Evolutionary conservation across 2,113 vertebrate genomes (phyloP).

Genomic region (Riparia riparia): DNA sequence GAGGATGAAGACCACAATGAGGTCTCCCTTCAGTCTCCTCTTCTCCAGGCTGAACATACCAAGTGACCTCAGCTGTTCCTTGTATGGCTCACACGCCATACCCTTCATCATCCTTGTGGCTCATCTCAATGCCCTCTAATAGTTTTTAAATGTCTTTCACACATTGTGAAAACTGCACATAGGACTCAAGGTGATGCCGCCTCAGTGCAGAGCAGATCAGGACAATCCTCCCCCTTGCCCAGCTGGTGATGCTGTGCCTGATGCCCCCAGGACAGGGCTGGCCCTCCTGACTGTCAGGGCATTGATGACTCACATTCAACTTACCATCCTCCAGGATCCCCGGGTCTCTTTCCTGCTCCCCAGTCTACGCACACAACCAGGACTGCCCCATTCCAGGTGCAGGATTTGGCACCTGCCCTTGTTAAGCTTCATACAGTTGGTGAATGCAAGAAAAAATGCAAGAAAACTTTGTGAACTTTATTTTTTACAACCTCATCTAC

Average conservation of each 20-base stretch:
- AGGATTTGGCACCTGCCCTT: background rate
- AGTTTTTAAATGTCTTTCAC: background rate
- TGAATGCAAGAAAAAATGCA: no score
- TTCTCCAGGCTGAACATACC: background rate
- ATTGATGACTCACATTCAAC: rapidly evolving
- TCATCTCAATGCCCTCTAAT: rapidly evolving
- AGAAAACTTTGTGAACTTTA: background rate
- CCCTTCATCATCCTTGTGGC: background rate
- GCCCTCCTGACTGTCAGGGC: background rate
- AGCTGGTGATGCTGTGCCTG: rapidly evolving
- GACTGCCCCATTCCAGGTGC: background rate
- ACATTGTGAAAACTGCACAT: background rate
- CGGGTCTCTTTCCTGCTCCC: background rate
- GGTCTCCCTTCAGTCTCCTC: background rate
- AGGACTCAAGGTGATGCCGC: rapidly evolving
- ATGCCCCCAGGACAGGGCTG: rapidly evolving
- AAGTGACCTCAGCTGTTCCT: background rate
- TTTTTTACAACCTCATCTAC: background rate
- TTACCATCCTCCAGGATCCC: rapidly evolving
- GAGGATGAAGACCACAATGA: background rate
- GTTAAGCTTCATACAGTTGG: background rate
- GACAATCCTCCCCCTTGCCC: rapidly evolving
- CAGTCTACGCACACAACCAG: background rate
- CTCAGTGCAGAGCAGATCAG: background rate
- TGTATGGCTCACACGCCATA: background rate